Base-by-base conservation (phyloP, 2,888 invertebrate genomes). In the Caenorhabditis becei region DNA sequence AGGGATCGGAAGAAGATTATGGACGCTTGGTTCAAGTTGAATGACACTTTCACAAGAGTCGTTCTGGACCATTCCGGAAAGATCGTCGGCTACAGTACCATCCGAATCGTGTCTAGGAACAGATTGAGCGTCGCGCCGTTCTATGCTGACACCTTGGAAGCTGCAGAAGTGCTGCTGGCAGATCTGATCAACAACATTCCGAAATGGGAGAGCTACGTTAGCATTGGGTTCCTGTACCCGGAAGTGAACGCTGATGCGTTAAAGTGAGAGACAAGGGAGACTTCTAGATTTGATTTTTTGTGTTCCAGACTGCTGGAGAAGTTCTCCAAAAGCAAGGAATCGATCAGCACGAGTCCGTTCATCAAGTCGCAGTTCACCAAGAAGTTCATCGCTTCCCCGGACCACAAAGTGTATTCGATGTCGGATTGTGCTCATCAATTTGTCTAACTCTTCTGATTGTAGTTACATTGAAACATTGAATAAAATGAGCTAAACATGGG, bases 361-460 rank as follows among this genome's bases (percentile, higher is more conserved):
- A 47, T 70, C 41, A 63, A 71, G 24, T 44, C 44, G 41, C 83
- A 83, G 56, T 83, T 83, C 80, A 83, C 83, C 11, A 80, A 80
- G 54, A 53, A 56, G 18, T 61, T 78, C 44, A 74, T 83, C 32
- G 41, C 70, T 2, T 51, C 63, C 8, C 80, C 83, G 3, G 59
- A 80, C 18, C 37, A 66, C 26, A 83, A 78, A 41, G 80, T 83
- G 0, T 83, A 77, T 24, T 37, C 75, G 10, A 51, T 77, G 47
- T 61, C 70, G 5, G 83, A 83, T 53, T 83, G 78, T 67, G 80
- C 83, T 67, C 77, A 70, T 58, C 80, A 77, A 23, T 83, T 78
- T 61, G 83, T 83, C n/a, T 83, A 53, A 51, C 47, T 47, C n/a
- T n/a, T n/a, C n/a, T n/a, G n/a, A n/a, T n/a, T n/a, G n/a, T n/a